Conservation (phyloP, 2,797 vertebrate genomes). For the Myotis findleyi region DNA sequence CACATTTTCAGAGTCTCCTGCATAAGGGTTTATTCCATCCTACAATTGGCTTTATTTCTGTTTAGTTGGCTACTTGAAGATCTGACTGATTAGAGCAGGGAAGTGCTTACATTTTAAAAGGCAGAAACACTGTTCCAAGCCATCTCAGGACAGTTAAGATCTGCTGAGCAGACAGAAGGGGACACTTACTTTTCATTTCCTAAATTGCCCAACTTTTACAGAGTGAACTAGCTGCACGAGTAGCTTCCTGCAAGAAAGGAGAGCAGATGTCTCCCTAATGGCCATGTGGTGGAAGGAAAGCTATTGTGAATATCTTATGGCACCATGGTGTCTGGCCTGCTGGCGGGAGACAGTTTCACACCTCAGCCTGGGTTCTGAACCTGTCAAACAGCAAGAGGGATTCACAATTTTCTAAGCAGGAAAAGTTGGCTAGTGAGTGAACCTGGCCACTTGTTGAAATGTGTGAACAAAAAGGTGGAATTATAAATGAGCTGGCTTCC, state of each 20-base stretch:
- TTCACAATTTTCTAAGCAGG: neutral
- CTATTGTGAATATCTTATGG: neutral
- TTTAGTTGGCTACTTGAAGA: neutral
- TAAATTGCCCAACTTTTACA: neutral
- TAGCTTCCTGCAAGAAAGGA: constrained; percentile 5
- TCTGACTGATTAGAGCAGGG: neutral
- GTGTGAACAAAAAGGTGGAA: neutral
- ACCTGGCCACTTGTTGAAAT: constrained; percentile 40
- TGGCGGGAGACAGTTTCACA: neutral
- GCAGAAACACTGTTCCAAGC: neutral
- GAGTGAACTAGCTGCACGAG: constrained; percentile 15
- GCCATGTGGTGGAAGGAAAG: neutral
- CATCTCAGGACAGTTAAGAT: neutral
- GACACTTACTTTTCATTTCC: neutral
- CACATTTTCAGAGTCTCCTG: neutral
- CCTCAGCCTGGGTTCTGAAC: constrained; percentile 13
- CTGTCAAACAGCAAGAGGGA: neutral
- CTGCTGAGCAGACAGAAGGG: neutral
- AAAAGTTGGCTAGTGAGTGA: neutral
- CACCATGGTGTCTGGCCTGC: neutral
- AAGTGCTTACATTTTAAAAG: neutral
- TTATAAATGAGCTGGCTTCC: neutral
- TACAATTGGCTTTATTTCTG: constrained; percentile 11
- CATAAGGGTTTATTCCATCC: neutral
- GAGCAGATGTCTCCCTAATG: neutral